These are phyloP conservation scores for Chironomus striatipennis DNA, from an alignment of 1,140 invertebrate genomes.

Conservation along the genomic window DNA sequence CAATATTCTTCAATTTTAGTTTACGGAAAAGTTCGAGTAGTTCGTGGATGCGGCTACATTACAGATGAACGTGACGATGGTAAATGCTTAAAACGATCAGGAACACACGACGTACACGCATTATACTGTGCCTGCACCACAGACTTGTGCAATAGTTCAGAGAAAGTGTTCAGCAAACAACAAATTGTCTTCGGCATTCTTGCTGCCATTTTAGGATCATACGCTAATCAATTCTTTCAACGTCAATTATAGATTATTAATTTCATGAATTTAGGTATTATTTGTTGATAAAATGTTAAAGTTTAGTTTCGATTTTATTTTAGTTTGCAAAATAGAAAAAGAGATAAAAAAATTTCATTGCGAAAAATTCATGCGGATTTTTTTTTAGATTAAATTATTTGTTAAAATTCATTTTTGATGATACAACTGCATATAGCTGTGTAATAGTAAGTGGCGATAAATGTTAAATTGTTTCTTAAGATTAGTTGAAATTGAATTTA, in stretches of 20 bases:
- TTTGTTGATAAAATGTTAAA: neutral
- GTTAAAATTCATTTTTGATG: no score
- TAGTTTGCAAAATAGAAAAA: neutral
- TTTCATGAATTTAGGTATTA: neutral
- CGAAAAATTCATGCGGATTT: no score
- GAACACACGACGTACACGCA: constrained; percentile 63
- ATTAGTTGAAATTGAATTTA: no score
- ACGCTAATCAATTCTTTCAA: neutral
- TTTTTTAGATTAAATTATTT: no score
- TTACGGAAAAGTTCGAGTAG: constrained; percentile 59
- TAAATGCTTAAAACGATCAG: constrained; percentile 52
- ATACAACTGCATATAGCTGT: no score
- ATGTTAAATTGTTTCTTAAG: no score
- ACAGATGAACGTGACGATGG: constrained; percentile 49
- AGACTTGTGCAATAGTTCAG: constrained; percentile 59
- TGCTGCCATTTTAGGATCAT: neutral
- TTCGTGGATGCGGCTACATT: constrained; percentile 66
- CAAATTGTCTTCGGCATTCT: neutral
- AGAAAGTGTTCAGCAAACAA: neutral
- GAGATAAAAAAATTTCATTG: neutral
- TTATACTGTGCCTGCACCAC: constrained; percentile 65
- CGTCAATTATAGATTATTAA: constrained; percentile 16
- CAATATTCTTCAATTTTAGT: constrained; percentile 49
- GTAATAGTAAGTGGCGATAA: no score
- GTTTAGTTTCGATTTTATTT: neutral